A percentile compares a stretch with the other conserved stretches of the same genome.
These are phyloP conservation scores for Hypercompe scribonia DNA, from an alignment of 2,888 invertebrate genomes.

Conservation along the genomic window DNA sequence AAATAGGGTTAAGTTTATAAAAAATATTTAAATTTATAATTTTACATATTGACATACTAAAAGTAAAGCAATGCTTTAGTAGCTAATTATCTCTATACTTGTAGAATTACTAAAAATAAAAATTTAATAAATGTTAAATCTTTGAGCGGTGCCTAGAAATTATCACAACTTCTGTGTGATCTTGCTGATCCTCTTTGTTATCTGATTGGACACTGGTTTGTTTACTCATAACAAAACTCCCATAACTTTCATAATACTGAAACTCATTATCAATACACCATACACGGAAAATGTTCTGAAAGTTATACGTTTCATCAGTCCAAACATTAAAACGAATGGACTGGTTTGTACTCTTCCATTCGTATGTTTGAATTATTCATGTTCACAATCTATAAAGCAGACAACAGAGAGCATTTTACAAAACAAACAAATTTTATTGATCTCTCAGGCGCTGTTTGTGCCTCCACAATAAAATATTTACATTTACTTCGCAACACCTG, in stretches of 20 bases:
- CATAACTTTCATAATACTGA: not conserved
- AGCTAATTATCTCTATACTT: not conserved
- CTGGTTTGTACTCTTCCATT: constrained; percentile 74
- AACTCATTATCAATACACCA: constrained; percentile 15
- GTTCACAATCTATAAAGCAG: constrained; percentile 84
- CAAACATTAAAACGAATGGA: constrained; percentile 82
- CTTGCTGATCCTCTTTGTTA: not conserved
- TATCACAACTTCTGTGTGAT: not conserved
- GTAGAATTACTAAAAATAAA: too few relatives aligned
- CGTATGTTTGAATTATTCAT: constrained; percentile 83
- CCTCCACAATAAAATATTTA: constrained; percentile 85
- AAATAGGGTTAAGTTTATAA: too few relatives aligned
- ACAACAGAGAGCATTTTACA: constrained; percentile 83
- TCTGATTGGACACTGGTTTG: not conserved
- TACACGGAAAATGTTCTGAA: constrained; percentile 38
- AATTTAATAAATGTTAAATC: too few relatives aligned
- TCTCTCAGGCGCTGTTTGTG: constrained; percentile 84
- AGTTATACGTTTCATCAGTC: constrained; percentile 75
- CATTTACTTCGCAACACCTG: constrained; percentile 84
- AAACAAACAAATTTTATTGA: constrained; percentile 87
- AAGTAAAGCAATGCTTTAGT: not conserved
- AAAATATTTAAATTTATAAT: too few relatives aligned
- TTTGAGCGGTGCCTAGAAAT: not conserved
- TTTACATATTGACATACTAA: too few relatives aligned
- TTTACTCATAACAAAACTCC: not conserved